A percentile compares a stretch with the other conserved stretches of the same genome.
Conservation (phyloP, 2,888 invertebrate genomes). For the Cotesia congregata region DNA sequence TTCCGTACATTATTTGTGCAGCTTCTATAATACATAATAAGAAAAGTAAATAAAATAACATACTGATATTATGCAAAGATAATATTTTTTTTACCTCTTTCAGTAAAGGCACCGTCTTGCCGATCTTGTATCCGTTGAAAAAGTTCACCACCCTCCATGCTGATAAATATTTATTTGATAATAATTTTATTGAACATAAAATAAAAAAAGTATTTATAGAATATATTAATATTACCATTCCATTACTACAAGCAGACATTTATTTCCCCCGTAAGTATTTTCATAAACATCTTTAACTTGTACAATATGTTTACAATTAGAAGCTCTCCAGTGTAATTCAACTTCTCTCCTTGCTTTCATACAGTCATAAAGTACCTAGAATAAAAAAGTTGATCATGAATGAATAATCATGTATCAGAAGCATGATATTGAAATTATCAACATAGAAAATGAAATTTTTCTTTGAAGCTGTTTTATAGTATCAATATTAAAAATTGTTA, state of each 20-base stretch:
- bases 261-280: slow-evolving; percentile 92
- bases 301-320: slow-evolving; percentile 93
- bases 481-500: neutral
- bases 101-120: slow-evolving; percentile 95
- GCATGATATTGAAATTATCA: slow-evolving; percentile 2
- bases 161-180: slow-evolving; percentile 57
- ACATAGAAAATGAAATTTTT: neutral
- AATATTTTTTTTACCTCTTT: slow-evolving; percentile 76
- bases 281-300: slow-evolving; percentile 95
- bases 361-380: slow-evolving; percentile 88
- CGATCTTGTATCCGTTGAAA: slow-evolving; percentile 97
- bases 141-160: slow-evolving; percentile 98
- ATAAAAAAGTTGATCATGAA: slow-evolving; percentile 32
- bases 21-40: slow-evolving; percentile 77
- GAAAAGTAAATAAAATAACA: slow-evolving; percentile 23
- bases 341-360: slow-evolving; percentile 95
- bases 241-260: slow-evolving; percentile 98
- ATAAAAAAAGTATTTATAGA: slow-evolving; percentile 7
- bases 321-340: slow-evolving; percentile 94
- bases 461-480: neutral
- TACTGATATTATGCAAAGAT: neutral
- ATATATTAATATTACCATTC: slow-evolving; percentile 82
- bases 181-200: neutral
- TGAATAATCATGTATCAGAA: slow-evolving; percentile 4
- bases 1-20: slow-evolving; percentile 95